These are phyloP conservation scores for Dione juno DNA, from an alignment of 2,888 invertebrate species.

Conservation along the genomic window DNA sequence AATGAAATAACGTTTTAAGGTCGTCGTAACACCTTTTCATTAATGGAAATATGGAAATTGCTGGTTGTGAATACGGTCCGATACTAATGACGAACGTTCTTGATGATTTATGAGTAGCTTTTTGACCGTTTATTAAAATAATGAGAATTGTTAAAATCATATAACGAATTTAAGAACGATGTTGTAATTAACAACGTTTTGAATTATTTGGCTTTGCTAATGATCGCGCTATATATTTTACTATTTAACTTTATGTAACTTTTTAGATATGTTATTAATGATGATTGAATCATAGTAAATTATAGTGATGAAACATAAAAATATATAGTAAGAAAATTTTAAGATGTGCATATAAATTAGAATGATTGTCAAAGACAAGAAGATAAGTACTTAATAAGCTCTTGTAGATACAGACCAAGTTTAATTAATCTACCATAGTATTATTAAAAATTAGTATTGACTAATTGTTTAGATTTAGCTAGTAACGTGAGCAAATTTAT, in stretches of 20 bases:
- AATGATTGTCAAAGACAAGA: too few relatives aligned
- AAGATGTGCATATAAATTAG: too few relatives aligned
- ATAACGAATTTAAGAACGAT: slow-evolving; percentile 50
- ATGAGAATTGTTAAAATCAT: slow-evolving; percentile 61
- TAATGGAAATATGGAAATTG: slow-evolving; percentile 76
- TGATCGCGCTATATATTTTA: slow-evolving; percentile 28
- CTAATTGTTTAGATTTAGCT: too few relatives aligned
- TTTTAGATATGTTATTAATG: too few relatives aligned
- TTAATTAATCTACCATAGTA: background rate
- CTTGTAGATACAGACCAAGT: background rate
- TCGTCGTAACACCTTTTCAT: slow-evolving; percentile 43
- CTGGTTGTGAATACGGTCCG: slow-evolving; percentile 56
- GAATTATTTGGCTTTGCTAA: slow-evolving; percentile 41
- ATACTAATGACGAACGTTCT: slow-evolving; percentile 60
- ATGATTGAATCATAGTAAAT: too few relatives aligned
- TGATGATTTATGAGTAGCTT: slow-evolving; percentile 71
- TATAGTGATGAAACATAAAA: too few relatives aligned
- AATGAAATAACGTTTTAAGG: slow-evolving; percentile 27
- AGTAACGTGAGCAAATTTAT: too few relatives aligned
- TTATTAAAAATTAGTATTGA: background rate
- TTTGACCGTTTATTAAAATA: slow-evolving; percentile 70
- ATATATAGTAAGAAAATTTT: too few relatives aligned
- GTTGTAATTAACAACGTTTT: slow-evolving; percentile 50
- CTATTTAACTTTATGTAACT: background rate
- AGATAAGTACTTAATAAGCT: background rate